Conservation (phyloP, 2,888 invertebrate species). For the Acrobasis repandana region DNA sequence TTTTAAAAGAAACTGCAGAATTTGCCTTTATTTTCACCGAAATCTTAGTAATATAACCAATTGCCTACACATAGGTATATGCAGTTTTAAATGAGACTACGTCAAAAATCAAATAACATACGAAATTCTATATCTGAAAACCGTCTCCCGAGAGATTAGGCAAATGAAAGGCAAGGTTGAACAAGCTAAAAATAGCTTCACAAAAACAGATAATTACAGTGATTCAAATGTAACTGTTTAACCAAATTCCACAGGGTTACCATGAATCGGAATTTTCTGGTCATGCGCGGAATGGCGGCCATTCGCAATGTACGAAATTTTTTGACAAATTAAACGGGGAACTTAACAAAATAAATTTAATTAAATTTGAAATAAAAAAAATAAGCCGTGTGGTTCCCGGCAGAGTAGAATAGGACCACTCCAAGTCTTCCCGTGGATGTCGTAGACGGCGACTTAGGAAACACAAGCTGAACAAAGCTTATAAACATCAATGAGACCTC, state of each 20-base stretch:
- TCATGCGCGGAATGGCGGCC: neutral
- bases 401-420: no score
- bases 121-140: neutral
- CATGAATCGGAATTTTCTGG: neutral
- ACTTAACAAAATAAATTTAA: no score
- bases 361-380: no score
- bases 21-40: neutral
- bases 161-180: conserved; percentile 5
- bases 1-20: neutral
- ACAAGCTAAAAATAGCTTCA: conserved; percentile 3
- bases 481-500: no score
- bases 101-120: neutral
- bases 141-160: neutral
- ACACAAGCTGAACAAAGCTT: no score
- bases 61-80: neutral
- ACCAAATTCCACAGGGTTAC: conserved; percentile 13
- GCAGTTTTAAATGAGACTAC: neutral
- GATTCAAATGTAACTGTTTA: conserved; percentile 11
- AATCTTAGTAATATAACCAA: neutral
- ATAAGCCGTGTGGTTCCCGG: no score
- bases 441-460: no score
- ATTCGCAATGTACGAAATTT: neutral
- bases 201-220: conserved; percentile 16
- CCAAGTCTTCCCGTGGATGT: no score
- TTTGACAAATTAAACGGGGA: no score